These are phyloP conservation scores for Cryptus viduatorius DNA, from an alignment of 2,888 invertebrate genomes.

Conservation along the genomic window DNA sequence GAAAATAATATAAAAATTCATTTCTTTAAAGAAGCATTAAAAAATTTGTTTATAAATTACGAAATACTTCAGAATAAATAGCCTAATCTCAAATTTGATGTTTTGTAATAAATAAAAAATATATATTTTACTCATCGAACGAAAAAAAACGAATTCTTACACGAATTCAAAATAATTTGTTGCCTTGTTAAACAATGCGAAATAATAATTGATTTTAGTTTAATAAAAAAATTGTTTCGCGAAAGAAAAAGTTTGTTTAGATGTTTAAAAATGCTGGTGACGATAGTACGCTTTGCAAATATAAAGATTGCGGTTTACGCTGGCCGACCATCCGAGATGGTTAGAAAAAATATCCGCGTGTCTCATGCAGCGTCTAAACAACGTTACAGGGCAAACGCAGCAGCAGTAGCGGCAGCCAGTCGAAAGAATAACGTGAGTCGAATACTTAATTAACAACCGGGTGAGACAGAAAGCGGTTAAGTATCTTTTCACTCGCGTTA, in stretches of 20 bases:
- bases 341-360: constrained; percentile 43
- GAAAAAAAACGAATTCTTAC: no score
- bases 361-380: constrained; percentile 27
- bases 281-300: neutral
- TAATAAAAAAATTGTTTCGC: neutral
- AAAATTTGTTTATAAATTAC: no score
- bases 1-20: no score
- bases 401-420: constrained; percentile 6
- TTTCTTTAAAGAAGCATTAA: no score
- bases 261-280: constrained; percentile 38
- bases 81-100: no score
- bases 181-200: no score
- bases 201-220: no score
- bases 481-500: constrained; percentile 24
- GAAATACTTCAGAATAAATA: no score
- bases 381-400: constrained; percentile 43
- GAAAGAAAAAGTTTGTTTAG: neutral
- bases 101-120: no score
- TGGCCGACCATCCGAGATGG: constrained; percentile 19
- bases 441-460: constrained; percentile 66
- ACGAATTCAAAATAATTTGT: no score
- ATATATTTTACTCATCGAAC: no score
- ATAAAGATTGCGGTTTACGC: constrained; percentile 9
- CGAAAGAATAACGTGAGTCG: constrained; percentile 59
- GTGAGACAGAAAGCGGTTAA: constrained; percentile 1